Evolutionary conservation across 2,888 invertebrate genomes (phyloP).

Genomic region (Dromius quadrimaculatus): DNA sequence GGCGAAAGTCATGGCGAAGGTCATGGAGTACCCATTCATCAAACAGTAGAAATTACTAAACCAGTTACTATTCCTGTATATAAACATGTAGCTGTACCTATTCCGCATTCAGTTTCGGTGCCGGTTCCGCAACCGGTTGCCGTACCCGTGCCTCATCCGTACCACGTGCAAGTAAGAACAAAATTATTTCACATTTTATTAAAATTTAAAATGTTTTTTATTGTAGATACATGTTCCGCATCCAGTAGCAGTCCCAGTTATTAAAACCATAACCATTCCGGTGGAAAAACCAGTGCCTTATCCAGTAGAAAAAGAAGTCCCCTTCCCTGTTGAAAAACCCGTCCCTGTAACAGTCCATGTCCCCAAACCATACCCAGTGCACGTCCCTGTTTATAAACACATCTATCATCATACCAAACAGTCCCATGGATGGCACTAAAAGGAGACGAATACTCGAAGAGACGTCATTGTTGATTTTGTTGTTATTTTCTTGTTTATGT

Average conservation of each 20-base stretch:
- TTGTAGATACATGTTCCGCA: slow-evolving; percentile 77
- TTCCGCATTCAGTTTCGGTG: slow-evolving; percentile 69
- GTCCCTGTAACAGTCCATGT: slow-evolving; percentile 78
- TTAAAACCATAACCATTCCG: slow-evolving; percentile 77
- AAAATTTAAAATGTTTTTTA: no score
- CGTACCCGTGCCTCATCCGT: slow-evolving; percentile 67
- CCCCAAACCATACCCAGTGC: slow-evolving; percentile 76
- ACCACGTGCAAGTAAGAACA: slow-evolving; percentile 59
- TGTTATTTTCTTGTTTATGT: slow-evolving; percentile 27
- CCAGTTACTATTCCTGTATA: slow-evolving; percentile 72
- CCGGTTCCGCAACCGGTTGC: slow-evolving; percentile 69
- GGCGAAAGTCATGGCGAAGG: slow-evolving; percentile 70
- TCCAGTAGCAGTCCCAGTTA: slow-evolving; percentile 76
- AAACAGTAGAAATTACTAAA: slow-evolving; percentile 77
- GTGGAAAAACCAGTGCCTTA: slow-evolving; percentile 81
- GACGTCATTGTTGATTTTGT: slow-evolving; percentile 28
- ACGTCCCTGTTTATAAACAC: slow-evolving; percentile 78
- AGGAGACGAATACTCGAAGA: not conserved
- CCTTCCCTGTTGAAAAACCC: slow-evolving; percentile 76
- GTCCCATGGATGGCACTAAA: slow-evolving; percentile 47
- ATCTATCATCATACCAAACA: slow-evolving; percentile 71
- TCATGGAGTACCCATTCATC: slow-evolving; percentile 69
- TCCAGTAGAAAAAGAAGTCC: slow-evolving; percentile 75
- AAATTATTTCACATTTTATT: no score
- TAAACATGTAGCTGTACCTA: slow-evolving; percentile 68